phyloP scores from a whole-genome alignment of 2,888 invertebrate species.

The Cryptocephalus moraei region DNA sequence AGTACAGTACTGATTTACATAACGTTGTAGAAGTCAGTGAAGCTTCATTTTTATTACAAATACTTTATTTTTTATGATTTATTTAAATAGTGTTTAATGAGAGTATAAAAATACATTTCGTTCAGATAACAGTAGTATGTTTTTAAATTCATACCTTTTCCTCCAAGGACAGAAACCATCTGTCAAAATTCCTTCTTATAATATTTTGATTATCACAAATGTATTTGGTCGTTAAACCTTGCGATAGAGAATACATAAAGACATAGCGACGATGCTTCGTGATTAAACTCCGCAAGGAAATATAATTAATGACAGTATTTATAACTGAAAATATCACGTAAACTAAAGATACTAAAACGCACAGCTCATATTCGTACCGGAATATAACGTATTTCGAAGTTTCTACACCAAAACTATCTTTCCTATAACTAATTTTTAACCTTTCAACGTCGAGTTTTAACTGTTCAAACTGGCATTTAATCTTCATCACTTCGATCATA shows the following conservation, averaged over 20 bases:
- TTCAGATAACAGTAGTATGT: too few species aligned
- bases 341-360: neutral
- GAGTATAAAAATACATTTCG: too few species aligned
- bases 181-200: slow-evolving; percentile 1
- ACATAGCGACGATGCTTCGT: neutral
- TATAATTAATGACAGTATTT: slow-evolving; percentile 3
- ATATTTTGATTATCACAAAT: slow-evolving; percentile 1
- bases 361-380: neutral
- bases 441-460: neutral
- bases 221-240: slow-evolving; percentile 1
- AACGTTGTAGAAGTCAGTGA: too few species aligned
- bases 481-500: neutral
- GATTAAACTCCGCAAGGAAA: slow-evolving; percentile 1
- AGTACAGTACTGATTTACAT: too few species aligned
- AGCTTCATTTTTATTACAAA: too few species aligned
- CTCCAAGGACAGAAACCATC: neutral
- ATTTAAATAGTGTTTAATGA: too few species aligned
- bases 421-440: neutral
- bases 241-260: slow-evolving; percentile 1
- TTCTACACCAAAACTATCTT: neutral
- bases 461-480: too few species aligned
- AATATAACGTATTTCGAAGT: neutral
- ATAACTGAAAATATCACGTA: slow-evolving; percentile 1
- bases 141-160: too few species aligned
- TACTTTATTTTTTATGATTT: too few species aligned